Evolutionary conservation across 2,888 invertebrate species (phyloP), one percentile per base, ranked within the genome.

Genomic region (Aphidoletes aphidimyza): DNA sequence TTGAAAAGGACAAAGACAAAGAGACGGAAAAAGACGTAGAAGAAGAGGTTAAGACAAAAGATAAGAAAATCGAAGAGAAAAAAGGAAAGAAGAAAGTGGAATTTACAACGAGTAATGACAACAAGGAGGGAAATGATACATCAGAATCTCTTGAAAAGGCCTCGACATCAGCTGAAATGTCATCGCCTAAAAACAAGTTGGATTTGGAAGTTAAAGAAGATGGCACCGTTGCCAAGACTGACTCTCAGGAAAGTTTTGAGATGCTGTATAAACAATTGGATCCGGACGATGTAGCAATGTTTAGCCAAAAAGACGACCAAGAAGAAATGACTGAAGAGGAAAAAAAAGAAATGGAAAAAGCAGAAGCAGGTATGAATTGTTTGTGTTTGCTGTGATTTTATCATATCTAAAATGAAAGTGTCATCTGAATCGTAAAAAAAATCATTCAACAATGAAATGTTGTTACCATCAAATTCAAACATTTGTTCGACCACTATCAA

Each of bases 281-380:
- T 30, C 34, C 84, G 39, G 36, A 78, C 19, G 86, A 86, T 49
- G 81, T 83, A 36, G 85, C 59, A 22, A 84, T 83, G 36, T 84
- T 84, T 30, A 84, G 81, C 14, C 54, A 39, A 22, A 84, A 83
- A 83, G 85, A 86, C 83, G 85, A 84, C 30, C 5, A 6, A 3
- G 81, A 86, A 36, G 84, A 84, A 85, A 84, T 54, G 17, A n/a
- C 83, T 34, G 85, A 85, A 47, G 83, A 81, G 11, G 81, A 37
- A n/a, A 19, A 37, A 22, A 81, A 81, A 83, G 84, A 34, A 85
- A 85, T 84, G 83, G 85, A 85, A 54, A 19, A 19, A 22, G 84
- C 83, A 26, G 37, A 81, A 54, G 85, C 83, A 86, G 86, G 85
- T 86, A 87, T n/a, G n/a, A n/a, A n/a, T n/a, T n/a, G n/a, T n/a